phyloP scores from a whole-genome alignment of 1,140 invertebrate species.

The Apis mellifera region DNA sequence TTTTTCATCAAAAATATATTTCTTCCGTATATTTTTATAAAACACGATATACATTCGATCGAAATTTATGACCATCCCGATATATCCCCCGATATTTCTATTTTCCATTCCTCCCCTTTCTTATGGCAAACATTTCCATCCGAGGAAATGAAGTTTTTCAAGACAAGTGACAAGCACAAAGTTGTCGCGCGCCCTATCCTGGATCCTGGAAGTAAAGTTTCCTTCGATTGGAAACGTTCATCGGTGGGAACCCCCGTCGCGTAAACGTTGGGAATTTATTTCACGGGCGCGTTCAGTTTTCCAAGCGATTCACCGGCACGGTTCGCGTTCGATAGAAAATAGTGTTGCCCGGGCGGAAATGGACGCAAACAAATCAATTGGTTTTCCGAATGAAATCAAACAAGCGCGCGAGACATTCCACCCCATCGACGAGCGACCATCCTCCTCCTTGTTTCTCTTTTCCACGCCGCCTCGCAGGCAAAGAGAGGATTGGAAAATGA shows the following conservation, averaged over 20 bases:
- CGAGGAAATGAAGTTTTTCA: conserved; percentile 1
- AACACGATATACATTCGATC: too few species aligned
- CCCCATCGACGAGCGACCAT: background rate
- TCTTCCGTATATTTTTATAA: too few species aligned
- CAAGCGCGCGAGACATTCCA: background rate
- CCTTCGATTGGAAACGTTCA: background rate
- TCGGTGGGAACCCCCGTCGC: too few species aligned
- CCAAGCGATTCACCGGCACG: background rate
- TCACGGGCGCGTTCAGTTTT: background rate
- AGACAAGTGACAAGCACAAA: background rate
- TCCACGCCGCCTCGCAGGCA: conserved; percentile 3
- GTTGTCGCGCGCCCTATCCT: background rate
- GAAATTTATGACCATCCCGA: too few species aligned
- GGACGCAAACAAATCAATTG: conserved; percentile 31
- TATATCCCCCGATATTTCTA: too few species aligned
- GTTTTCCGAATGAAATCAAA: conserved; percentile 13
- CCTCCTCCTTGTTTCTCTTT: conserved; percentile 15
- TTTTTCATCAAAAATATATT: background rate
- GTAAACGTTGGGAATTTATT: conserved; percentile 8
- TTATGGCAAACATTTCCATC: background rate
- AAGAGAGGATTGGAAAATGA: conserved; percentile 42
- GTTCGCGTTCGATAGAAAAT: conserved; percentile 9
- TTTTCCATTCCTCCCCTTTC: background rate
- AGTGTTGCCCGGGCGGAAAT: background rate
- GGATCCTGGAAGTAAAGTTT: background rate